phyloP scores from a whole-genome alignment of 2,113 vertebrate genomes.

The Xyrauchen texanus region DNA sequence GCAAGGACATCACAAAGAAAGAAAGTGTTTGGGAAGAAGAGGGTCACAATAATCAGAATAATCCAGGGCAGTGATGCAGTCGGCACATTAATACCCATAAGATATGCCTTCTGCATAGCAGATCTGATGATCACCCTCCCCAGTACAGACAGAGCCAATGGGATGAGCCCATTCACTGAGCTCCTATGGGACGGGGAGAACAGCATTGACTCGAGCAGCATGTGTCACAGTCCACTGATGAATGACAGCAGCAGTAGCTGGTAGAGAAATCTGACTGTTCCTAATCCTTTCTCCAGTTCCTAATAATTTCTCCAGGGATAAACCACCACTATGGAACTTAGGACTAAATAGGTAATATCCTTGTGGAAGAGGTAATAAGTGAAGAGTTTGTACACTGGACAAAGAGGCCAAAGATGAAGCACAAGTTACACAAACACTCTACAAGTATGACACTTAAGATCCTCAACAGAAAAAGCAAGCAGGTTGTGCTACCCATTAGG shows the following conservation, averaged over 20 bases:
- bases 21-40: conserved; percentile 74
- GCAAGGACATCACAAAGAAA: conserved; percentile 77
- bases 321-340: conserved; percentile 68
- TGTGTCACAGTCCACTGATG: conserved; percentile 68
- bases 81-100: conserved; percentile 73
- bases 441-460: background rate
- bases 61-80: conserved; percentile 74
- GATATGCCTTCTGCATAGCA: conserved; percentile 62
- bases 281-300: conserved; percentile 79
- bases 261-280: conserved; percentile 77
- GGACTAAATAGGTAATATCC: conserved; percentile 69
- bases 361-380: conserved; percentile 80
- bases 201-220: conserved; percentile 58
- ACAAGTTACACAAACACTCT: background rate
- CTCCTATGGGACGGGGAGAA: conserved; percentile 26
- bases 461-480: background rate
- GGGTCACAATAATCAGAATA: conserved; percentile 66
- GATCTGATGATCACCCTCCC: conserved; percentile 70
- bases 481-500: background rate
- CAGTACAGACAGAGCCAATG: conserved; percentile 75
- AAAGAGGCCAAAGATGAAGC: background rate
- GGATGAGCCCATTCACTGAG: conserved; percentile 68
- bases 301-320: conserved; percentile 74
- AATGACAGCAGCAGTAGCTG: conserved; percentile 67
- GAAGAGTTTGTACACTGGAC: conserved; percentile 79